These are phyloP conservation scores for Leptocoma aspasia DNA, from an alignment of 2,113 vertebrate genomes.

Conservation along the genomic window DNA sequence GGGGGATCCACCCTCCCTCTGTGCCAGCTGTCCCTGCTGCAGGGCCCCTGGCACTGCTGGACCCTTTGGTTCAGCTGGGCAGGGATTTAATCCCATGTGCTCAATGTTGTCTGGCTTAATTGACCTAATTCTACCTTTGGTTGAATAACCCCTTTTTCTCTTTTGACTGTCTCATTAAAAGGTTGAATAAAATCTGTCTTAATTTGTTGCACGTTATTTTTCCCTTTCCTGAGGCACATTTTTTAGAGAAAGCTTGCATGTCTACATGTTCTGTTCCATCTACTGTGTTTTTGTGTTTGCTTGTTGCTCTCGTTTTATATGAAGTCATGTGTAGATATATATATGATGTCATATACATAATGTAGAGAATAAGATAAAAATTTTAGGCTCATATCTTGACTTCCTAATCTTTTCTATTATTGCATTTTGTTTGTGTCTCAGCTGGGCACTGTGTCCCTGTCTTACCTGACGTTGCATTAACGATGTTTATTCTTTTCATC, in stretches of 20 bases:
- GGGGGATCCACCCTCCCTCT: background rate
- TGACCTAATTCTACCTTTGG: background rate
- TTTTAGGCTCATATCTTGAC: background rate
- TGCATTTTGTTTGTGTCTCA: background rate
- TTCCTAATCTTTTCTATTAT: background rate
- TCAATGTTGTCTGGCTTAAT: background rate
- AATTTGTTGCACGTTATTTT: background rate
- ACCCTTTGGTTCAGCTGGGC: background rate
- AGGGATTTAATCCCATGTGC: background rate
- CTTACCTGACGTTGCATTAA: background rate
- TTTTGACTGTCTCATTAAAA: background rate
- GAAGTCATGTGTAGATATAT: background rate
- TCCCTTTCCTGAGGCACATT: background rate
- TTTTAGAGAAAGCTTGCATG: background rate
- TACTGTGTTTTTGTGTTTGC: background rate
- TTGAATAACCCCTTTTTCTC: background rate
- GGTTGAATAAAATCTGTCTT: background rate
- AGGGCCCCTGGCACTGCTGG: background rate
- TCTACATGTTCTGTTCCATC: accelerated
- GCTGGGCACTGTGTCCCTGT: background rate
- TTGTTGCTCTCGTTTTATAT: background rate
- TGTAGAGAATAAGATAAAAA: background rate
- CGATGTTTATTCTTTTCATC: background rate
- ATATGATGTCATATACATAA: background rate
- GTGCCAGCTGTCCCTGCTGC: background rate